Evolutionary conservation across 2,113 vertebrate species (phyloP), one percentile per base, ranked within the genome.

Genomic region (Ceyx melanurus): DNA sequence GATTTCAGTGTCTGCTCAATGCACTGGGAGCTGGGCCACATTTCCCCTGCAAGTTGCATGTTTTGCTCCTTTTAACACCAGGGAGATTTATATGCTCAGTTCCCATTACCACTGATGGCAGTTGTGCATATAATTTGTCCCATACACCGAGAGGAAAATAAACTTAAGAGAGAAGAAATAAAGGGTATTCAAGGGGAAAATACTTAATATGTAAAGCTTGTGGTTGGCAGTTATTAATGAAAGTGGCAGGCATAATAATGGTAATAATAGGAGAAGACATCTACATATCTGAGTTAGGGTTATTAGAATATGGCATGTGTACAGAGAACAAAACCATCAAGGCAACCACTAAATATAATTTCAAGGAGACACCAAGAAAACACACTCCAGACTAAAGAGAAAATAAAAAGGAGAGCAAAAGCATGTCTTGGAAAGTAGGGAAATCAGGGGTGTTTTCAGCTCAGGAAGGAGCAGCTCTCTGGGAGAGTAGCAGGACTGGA

Each of bases 161-260:
- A 97, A 96, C 88, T 86, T 89, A 53, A 94, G 80, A 95, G 90
- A 92, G 85, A 83, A 94, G 91, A 97, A 95, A 90, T 46, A 94
- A 92, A 97, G 89, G 88, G 80, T 93, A 93, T 96, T 96, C 48
- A 93, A 95, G 90, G 79, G 67, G 82, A 96, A 97, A 82, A 89
- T 71, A 90, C 80, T 97, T 95, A 90, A 76, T 88, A 92, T 88
- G 79, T 84, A 93, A 96, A 97, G 81, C 33, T 86, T 90, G 89
- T 82, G 89, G 93, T 78, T 95, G 74, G 76, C 84, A 87, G 51
- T 81, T 83, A 40, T 77, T 87, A 97, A 97, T 88, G 92, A 94
- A 92, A 92, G 67, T 82, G 89, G 70, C 57, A 94, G 79, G 64
- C 86, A 57, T 88, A 80, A 92, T 72, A 91, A 90, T 70, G 62